Percentiles rank a stretch among this genome's conserved stretches.
Evolutionary conservation across 2,113 vertebrate species (phyloP).

Genomic region (Colistium nudipinnis): DNA sequence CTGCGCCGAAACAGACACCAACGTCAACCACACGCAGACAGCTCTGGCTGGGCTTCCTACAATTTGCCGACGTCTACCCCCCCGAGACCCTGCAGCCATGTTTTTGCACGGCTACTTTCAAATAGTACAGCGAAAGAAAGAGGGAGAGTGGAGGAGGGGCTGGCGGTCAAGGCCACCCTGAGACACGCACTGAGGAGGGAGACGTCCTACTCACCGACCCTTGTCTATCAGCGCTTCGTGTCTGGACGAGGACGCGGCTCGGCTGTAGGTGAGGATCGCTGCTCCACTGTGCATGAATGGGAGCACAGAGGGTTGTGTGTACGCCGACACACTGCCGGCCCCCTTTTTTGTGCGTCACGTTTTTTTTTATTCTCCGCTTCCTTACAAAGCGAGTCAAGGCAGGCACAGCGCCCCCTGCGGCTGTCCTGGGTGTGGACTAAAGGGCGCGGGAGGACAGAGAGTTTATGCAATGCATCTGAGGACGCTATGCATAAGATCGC

Average conservation of each 20-base stretch:
- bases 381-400: background rate
- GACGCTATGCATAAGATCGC: too few species aligned
- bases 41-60: background rate
- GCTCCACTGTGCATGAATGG: slow-evolving; percentile 65
- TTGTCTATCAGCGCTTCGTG: slow-evolving; percentile 23
- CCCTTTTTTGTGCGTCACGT: slow-evolving; percentile 57
- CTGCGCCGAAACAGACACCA: background rate
- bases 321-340: slow-evolving; percentile 37
- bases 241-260: slow-evolving; percentile 22
- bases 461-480: too few species aligned
- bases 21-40: background rate
- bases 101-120: slow-evolving; percentile 9
- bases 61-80: background rate
- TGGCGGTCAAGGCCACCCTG: fast-evolving
- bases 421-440: too few species aligned
- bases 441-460: too few species aligned
- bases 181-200: background rate
- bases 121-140: background rate
- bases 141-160: background rate
- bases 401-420: slow-evolving; percentile 42
- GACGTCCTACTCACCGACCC: slow-evolving; percentile 52
- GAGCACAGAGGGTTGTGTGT: slow-evolving; percentile 35
- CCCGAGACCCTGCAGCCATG: slow-evolving; percentile 34
- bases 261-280: slow-evolving; percentile 11
- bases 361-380: background rate